Percentiles rank a stretch among this genome's conserved stretches.
phyloP scores from a whole-genome alignment of 1,140 invertebrate species.

The Phenacoccus solenopsis region DNA sequence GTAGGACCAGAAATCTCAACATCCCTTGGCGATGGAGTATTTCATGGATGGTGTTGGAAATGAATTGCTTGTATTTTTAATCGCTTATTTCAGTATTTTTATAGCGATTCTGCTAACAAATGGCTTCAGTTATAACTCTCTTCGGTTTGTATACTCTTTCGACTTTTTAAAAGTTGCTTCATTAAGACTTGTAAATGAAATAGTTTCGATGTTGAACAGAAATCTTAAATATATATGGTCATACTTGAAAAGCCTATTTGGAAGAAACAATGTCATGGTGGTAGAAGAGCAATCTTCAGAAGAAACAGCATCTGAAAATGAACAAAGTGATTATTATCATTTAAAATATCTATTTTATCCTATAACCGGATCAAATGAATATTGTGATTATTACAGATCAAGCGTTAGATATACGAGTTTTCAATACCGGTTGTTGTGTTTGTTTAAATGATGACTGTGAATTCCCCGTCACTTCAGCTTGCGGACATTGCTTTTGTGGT shows the following conservation, averaged over 20 bases:
- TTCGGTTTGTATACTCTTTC: neutral
- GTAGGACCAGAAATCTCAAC: neutral
- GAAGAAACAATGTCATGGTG: neutral
- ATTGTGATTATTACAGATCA: neutral
- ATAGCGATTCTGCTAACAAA: neutral
- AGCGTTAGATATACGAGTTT: neutral
- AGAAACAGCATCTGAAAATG: neutral
- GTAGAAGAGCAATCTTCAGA: neutral
- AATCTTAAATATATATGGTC: neutral
- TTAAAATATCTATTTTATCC: neutral
- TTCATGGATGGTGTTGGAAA: conserved; percentile 8
- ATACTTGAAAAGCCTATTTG: neutral
- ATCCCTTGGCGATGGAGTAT: neutral
- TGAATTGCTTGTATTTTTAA: neutral
- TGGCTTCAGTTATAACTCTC: neutral
- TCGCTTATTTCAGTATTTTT: neutral
- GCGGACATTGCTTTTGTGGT: conserved; percentile 9
- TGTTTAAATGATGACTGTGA: conserved; percentile 4
- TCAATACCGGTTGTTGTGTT: conserved; percentile 8
- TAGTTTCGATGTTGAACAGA: neutral
- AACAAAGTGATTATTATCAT: neutral
- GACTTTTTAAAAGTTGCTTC: neutral
- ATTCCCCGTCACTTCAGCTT: neutral
- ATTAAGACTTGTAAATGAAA: neutral
- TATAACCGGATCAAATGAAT: neutral